Percentiles rank a stretch among this genome's conserved stretches.
phyloP scores from a whole-genome alignment of 2,888 invertebrate species.

The Plagiodera versicolora region DNA sequence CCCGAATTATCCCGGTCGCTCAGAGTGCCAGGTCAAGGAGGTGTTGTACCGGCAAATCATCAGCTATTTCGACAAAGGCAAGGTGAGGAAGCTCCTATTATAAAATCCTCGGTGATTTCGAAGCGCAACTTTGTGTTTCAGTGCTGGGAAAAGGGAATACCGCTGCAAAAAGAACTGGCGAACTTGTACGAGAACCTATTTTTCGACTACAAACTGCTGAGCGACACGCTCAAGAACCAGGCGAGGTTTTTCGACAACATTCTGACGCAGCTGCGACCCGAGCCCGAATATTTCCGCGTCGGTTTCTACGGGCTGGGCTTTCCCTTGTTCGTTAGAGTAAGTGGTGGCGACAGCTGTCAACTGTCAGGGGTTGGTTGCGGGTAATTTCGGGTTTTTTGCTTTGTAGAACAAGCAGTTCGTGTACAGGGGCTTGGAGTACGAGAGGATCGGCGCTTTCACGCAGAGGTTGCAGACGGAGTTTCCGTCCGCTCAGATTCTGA shows the following conservation, averaged over 20 bases:
- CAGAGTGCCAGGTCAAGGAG: constrained; percentile 90
- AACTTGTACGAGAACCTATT: constrained; percentile 82
- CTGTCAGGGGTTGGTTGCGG: too few relatives aligned
- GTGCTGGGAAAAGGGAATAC: constrained; percentile 96
- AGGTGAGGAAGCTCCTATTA: constrained; percentile 63
- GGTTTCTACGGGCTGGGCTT: constrained; percentile 93
- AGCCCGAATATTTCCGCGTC: constrained; percentile 93
- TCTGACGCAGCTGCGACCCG: constrained; percentile 81
- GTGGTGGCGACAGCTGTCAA: too few relatives aligned
- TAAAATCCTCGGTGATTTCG: too few relatives aligned
- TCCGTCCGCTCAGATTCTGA: constrained; percentile 90
- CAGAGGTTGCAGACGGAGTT: constrained; percentile 92
- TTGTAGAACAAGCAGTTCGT: constrained; percentile 90
- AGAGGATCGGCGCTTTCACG: constrained; percentile 91
- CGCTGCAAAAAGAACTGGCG: constrained; percentile 86
- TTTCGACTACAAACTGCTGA: constrained; percentile 86
- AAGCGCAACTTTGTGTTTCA: constrained; percentile 48
- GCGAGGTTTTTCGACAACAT: constrained; percentile 92
- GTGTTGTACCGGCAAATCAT: constrained; percentile 85
- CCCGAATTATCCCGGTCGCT: constrained; percentile 71
- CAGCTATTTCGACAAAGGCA: constrained; percentile 91
- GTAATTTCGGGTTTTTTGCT: constrained; percentile 15
- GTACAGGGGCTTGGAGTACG: constrained; percentile 93
- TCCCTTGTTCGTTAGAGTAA: constrained; percentile 91
- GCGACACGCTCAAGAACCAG: constrained; percentile 80